Conservation (phyloP, 2,797 vertebrate species). For the Phalloptychus januarius region DNA sequence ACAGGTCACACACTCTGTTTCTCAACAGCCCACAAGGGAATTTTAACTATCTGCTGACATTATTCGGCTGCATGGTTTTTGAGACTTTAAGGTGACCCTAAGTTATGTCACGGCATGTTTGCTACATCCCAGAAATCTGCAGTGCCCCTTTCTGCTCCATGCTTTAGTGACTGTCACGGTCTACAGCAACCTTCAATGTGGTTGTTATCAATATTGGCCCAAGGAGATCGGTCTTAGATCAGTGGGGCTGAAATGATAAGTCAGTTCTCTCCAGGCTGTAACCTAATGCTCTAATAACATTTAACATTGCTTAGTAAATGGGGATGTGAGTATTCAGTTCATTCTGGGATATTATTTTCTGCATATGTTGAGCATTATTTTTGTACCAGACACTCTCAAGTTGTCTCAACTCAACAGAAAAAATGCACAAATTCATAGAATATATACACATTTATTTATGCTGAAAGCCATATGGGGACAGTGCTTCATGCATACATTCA, state of each 20-base stretch:
- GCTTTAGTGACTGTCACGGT: conserved; percentile 30
- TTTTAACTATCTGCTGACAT: conserved; percentile 34
- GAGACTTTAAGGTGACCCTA: conserved; percentile 52
- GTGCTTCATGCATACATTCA: conserved; percentile 6
- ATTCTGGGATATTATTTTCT: conserved; percentile 16
- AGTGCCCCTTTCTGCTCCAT: conserved; percentile 28
- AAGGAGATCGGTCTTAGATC: conserved; percentile 60
- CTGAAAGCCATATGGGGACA: conserved; percentile 9
- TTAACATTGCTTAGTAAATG: conserved; percentile 37
- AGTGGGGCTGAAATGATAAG: conserved; percentile 57
- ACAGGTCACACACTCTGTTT: conserved; percentile 32
- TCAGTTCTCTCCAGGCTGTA: conserved; percentile 30
- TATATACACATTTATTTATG: too few species aligned
- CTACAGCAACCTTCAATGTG: conserved; percentile 24
- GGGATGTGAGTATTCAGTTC: conserved; percentile 28
- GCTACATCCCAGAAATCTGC: conserved; percentile 23
- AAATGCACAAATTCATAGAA: conserved; percentile 22
- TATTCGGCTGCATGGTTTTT: conserved; percentile 37
- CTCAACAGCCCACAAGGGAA: conserved; percentile 21
- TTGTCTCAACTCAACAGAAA: conserved; percentile 22
- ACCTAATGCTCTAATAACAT: conserved; percentile 43
- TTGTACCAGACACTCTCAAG: conserved; percentile 6
- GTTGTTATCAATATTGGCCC: conserved; percentile 58
- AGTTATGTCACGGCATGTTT: conserved; percentile 44
- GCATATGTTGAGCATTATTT: conserved; percentile 27